These are phyloP conservation scores for Mastomys coucha DNA, from an alignment of 2,113 vertebrate genomes.

Conservation along the genomic window DNA sequence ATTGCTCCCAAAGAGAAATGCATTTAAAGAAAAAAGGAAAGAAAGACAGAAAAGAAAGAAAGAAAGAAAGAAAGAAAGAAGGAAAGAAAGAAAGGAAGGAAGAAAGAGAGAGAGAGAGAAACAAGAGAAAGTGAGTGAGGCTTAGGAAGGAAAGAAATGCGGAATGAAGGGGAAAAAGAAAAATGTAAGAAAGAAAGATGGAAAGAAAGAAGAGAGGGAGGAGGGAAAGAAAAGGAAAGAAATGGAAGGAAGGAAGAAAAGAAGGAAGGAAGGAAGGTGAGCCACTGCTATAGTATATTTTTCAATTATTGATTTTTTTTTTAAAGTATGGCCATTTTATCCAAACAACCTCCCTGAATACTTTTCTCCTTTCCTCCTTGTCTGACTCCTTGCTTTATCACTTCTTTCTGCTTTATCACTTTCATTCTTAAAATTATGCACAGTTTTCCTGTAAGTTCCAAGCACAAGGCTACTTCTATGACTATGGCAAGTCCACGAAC, in stretches of 20 bases:
- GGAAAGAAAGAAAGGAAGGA: no score
- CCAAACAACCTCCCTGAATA: not conserved
- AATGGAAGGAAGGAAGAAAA: no score
- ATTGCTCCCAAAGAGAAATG: not conserved
- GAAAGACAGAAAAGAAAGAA: not conserved
- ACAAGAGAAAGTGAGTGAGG: not conserved
- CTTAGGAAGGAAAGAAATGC: no score
- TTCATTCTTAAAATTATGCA: not conserved
- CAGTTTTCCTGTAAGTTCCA: not conserved
- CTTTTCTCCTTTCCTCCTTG: not conserved
- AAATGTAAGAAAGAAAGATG: not conserved
- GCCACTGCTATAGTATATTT: not conserved
- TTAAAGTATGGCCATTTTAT: not conserved
- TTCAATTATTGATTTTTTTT: not conserved
- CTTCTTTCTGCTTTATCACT: not conserved
- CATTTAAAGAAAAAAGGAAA: not conserved
- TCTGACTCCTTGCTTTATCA: not conserved
- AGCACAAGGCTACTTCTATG: not conserved
- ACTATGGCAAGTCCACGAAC: not conserved
- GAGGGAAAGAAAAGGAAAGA: no score
- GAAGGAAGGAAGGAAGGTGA: not conserved
- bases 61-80: not conserved
- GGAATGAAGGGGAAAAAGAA: not conserved
- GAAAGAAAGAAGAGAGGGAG: no score
- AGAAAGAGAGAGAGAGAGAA: no score